Evolutionary conservation across 2,113 vertebrate genomes (phyloP).

Genomic region (Zingel zingel): DNA sequence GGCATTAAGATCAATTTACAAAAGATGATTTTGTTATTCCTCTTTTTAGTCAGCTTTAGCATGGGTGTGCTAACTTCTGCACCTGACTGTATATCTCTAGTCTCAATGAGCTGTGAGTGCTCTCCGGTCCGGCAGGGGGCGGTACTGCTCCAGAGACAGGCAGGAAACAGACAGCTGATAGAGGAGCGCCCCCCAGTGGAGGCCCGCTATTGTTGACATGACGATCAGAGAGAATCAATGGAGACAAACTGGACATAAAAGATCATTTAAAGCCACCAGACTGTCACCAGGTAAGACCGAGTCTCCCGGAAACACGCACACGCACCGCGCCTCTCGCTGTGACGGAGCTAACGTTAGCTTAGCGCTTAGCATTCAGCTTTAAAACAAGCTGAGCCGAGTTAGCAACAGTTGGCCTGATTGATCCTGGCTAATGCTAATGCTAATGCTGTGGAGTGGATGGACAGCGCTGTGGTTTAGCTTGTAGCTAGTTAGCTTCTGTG

Average conservation of each 20-base stretch:
- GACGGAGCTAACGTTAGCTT: slow-evolving; percentile 3
- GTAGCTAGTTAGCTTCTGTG: background rate
- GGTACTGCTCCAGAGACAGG: no score
- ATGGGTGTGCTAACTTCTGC: no score
- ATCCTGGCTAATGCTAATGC: slow-evolving; percentile 37
- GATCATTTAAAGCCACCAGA: background rate
- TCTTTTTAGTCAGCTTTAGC: no score
- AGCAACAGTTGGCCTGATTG: slow-evolving; percentile 63
- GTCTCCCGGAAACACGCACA: background rate
- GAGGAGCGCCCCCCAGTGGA: slow-evolving; percentile 10
- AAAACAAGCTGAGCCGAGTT: background rate
- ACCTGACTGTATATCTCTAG: no score
- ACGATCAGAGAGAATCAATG: slow-evolving; percentile 52
- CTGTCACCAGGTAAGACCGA: slow-evolving; percentile 39
- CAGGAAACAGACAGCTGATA: no score
- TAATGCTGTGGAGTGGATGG: slow-evolving; percentile 12
- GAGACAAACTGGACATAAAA: slow-evolving; percentile 39
- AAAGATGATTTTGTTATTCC: no score
- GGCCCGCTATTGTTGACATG: slow-evolving; percentile 11
- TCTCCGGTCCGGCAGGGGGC: no score
- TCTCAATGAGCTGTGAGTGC: no score
- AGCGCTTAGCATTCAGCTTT: slow-evolving; percentile 19
- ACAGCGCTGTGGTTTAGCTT: background rate
- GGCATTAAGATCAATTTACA: no score
- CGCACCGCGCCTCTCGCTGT: no score